These are phyloP conservation scores for Dendropsophus ebraccatus DNA, from an alignment of 2,113 vertebrate genomes.

Conservation along the genomic window DNA sequence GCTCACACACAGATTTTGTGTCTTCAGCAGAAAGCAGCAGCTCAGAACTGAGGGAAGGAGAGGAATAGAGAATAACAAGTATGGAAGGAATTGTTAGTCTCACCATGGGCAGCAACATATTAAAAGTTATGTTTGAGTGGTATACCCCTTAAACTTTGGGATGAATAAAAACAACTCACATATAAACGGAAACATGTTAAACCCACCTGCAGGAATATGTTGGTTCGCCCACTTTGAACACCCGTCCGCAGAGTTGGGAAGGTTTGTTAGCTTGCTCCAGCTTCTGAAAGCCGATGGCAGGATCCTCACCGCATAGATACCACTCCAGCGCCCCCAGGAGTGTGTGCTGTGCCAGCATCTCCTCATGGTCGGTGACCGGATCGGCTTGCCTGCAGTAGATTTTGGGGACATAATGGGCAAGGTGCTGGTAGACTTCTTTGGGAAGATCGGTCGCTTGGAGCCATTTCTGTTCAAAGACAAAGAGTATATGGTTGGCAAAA, in stretches of 20 bases:
- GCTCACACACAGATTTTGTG: no score
- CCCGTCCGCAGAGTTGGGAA: slow-evolving; percentile 92
- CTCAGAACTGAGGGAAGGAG: no score
- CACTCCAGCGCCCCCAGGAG: slow-evolving; percentile 92
- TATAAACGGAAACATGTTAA: no score
- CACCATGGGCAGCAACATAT: no score
- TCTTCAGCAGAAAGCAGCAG: no score
- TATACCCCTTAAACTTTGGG: no score
- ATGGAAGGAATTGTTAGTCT: no score
- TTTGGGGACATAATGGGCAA: slow-evolving; percentile 88
- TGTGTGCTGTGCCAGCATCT: slow-evolving; percentile 86
- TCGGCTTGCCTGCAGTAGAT: slow-evolving; percentile 91
- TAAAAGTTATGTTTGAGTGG: no score
- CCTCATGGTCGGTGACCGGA: slow-evolving; percentile 86
- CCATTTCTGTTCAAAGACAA: slow-evolving; percentile 82
- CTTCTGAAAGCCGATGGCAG: slow-evolving; percentile 82
- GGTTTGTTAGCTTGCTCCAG: slow-evolving; percentile 89
- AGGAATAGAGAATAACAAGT: no score
- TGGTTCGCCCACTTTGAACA: slow-evolving; percentile 97
- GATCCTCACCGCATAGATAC: slow-evolving; percentile 92
- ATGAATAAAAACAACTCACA: not conserved
- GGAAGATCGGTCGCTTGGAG: slow-evolving; percentile 84
- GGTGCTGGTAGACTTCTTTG: slow-evolving; percentile 87
- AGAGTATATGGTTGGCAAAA: slow-evolving; percentile 48
- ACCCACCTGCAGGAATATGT: slow-evolving; percentile 98